phyloP scores from a whole-genome alignment of 2,113 vertebrate genomes.

The Cavia porcellus region DNA sequence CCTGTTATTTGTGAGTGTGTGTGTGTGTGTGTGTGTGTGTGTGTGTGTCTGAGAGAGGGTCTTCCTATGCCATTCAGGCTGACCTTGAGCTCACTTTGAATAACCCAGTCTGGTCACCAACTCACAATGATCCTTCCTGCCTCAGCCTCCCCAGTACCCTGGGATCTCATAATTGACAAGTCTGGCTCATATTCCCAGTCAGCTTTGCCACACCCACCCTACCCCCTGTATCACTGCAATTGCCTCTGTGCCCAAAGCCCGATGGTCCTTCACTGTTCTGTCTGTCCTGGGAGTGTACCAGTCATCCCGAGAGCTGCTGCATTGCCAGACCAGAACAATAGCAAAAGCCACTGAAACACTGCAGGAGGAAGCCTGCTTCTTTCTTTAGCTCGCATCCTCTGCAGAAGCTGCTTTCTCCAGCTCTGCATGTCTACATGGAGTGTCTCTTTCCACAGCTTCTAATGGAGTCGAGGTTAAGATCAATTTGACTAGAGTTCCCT shows the following conservation, averaged over 20 bases:
- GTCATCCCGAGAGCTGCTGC: not conserved
- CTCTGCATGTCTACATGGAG: not conserved
- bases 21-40: too few relatives aligned
- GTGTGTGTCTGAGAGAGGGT: too few relatives aligned
- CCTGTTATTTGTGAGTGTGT: too few relatives aligned
- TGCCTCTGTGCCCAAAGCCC: not conserved
- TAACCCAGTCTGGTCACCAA: too few relatives aligned
- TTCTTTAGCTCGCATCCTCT: not conserved
- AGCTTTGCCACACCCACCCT: not conserved
- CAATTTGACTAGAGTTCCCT: not conserved
- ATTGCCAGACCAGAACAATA: not conserved
- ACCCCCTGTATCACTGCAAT: not conserved
- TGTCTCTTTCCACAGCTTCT: not conserved
- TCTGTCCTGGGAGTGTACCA: not conserved
- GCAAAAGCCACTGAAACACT: not conserved
- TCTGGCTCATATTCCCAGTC: not conserved
- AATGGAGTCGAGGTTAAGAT: not conserved
- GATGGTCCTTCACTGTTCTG: not conserved
- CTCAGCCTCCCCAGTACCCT: not conserved
- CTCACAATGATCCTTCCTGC: too few relatives aligned
- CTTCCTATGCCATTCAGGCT: too few relatives aligned
- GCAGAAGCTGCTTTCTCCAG: not conserved
- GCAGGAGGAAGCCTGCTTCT: not conserved
- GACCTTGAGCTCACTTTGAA: too few relatives aligned
- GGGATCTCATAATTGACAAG: not conserved